Evolutionary conservation across 1,140 invertebrate species (phyloP), one percentile per base, ranked within the genome.

Genomic region (Bombus picipes): DNA sequence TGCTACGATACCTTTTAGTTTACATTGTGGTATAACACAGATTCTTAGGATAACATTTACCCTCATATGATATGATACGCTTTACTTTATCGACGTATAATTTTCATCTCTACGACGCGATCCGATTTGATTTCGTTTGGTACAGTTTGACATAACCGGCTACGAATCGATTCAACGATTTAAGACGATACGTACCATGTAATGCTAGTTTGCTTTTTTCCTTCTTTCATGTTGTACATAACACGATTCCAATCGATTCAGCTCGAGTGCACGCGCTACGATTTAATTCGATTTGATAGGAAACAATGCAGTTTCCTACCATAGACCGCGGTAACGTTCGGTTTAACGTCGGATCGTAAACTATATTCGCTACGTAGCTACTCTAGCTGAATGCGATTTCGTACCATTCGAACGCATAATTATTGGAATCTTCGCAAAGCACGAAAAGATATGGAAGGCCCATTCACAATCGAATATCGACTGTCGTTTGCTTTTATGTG

Each of bases 401-500:
- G 13, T 72, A 22, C 3, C 5, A n/a, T 41, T n/a, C 12, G n/a
- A 15, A 72, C 28, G 12, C 39, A 41, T 72, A 72, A 72, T 72
- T 72, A 72, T 41, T 15, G 70, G 12, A 41, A 10, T 41, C 37
- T 41, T n/a, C 39, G 12, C 12, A 9, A 43, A 18, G 6, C 13
- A 13, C 8, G 15, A 47, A 34, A 68, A 70, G 32, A 80, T 80
- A 70, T n/a, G 25, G 13, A 72, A 39, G 28, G 15, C 6, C 28
- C 28, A 15, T 81, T 72, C 28, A 25, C 3, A 68, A 68, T 53
- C 43, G 81, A 43, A 83, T 73, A 83, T 83, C 72, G 72, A 39
- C 13, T 47, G n/a, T 32, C 28, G 15, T 59, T 41, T 6, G 41
- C 62, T 75, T 82, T 74, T 25, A 73, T 41, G 10, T 22, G 47